Base-by-base conservation (phyloP, 2,888 invertebrate genomes). In the Vanessa cardui region DNA sequence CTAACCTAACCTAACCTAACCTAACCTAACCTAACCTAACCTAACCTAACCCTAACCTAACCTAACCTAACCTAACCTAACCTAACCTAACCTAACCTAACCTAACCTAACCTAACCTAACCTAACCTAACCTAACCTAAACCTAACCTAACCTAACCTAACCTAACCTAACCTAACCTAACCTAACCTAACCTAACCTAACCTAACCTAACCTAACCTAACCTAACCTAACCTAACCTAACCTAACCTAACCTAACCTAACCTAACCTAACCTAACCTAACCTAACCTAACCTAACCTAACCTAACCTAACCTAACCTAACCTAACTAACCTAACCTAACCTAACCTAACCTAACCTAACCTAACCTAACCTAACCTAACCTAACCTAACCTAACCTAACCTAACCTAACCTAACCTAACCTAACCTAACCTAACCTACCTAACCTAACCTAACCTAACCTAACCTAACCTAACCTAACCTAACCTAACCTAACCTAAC, bases 81-180 rank as follows among this genome's bases (percentile, higher is more conserved):
- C 69, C 67, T 67, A 69, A 64, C 67, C 47, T 18, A 69, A 68
- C 68, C 67, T 65, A 69, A 64, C 69, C 67, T 68, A 69, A 72
- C 67, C 72, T 68, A 72, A 72, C 72, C 72, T 72, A 72, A 71
- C 33, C 33, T 33, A 33, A 33, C 33, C 33, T 4, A 33, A 33
- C 33, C 33, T 33, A 33, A 33, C 73, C 73, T 73, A 18, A 49
- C 18, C 49, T 18, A 20, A 49, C 18, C 49, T 20, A 49, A 73
- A 73, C 73, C 71, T 73, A 70, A 70, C 72, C 72, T 72, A 72
- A 72, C 69, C 72, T 68, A 70, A 72, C 73, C 72, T 72, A 72
- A 70, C 73, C 73, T 73, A 73, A 73, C 73, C 73, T 73, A 71
- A 70, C 70, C 73, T 71, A 71, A 71, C 70, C 72, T 71, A 72